Conservation (phyloP, 2,888 invertebrate species). For the Oxytorus armatus region DNA sequence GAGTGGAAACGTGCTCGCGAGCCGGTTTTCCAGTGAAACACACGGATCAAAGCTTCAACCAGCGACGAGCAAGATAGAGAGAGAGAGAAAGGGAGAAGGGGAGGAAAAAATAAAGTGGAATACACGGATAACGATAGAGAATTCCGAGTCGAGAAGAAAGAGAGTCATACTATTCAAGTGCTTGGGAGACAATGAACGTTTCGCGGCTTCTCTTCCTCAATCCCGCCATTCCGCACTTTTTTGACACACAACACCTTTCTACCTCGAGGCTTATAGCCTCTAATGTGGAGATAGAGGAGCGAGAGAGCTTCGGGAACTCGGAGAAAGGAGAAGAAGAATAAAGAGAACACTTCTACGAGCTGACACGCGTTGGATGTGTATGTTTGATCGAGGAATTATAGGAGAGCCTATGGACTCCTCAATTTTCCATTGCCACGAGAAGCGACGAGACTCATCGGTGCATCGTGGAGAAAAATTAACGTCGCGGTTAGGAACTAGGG, state of each 20-base stretch:
- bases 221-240: slow-evolving; percentile 42
- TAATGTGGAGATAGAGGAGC: background rate
- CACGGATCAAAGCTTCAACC: slow-evolving; percentile 44
- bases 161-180: slow-evolving; percentile 53
- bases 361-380: slow-evolving; percentile 12
- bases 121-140: slow-evolving; percentile 58
- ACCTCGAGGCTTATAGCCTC: background rate
- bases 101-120: slow-evolving; percentile 54
- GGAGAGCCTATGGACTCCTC: too few species aligned
- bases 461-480: too few species aligned
- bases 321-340: slow-evolving; percentile 11
- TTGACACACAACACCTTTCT: background rate
- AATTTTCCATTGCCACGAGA: too few species aligned
- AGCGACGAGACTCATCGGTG: too few species aligned
- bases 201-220: slow-evolving; percentile 56
- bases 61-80: slow-evolving; percentile 39
- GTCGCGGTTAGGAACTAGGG: too few species aligned
- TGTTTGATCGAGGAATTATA: slow-evolving; percentile 32
- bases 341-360: slow-evolving; percentile 24
- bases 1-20: slow-evolving; percentile 68
- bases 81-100: slow-evolving; percentile 28
- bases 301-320: background rate
- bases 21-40: slow-evolving; percentile 51
- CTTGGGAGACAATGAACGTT: slow-evolving; percentile 65
- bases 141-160: slow-evolving; percentile 57